Conservation (phyloP, 2,888 invertebrate species). For the Lobophora halterata region DNA sequence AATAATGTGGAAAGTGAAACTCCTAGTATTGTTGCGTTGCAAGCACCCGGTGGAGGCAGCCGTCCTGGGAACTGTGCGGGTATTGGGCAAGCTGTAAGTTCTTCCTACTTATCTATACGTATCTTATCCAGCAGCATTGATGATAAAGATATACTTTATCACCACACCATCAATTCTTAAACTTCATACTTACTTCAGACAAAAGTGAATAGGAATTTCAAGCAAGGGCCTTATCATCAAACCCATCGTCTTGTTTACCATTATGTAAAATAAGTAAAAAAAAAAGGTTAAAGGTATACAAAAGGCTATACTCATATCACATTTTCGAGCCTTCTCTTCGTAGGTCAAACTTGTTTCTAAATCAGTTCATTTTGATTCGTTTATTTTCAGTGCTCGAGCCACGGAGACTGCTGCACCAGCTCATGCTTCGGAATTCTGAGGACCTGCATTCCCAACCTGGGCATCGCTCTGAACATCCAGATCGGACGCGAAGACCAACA, state of each 20-base stretch:
- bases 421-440: conserved; percentile 22
- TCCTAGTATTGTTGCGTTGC: conserved; percentile 14
- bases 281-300: no score
- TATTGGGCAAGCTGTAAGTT: conserved; percentile 21
- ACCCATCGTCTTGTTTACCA: no score
- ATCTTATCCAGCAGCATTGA: neutral
- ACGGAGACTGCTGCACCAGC: conserved; percentile 20
- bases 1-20: conserved; percentile 3
- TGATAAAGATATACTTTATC: no score
- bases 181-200: neutral
- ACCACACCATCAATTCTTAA: no score
- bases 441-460: conserved; percentile 21
- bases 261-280: no score
- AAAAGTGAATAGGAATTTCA: no score
- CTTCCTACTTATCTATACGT: neutral
- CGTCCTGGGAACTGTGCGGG: conserved; percentile 16
- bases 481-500: conserved; percentile 15
- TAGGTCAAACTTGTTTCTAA: no score
- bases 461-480: conserved; percentile 21
- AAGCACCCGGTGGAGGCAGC: conserved; percentile 3
- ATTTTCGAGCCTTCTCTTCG: no score
- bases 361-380: neutral
- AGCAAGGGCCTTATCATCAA: no score
- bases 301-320: no score
- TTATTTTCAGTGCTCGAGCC: conserved; percentile 15